These are phyloP conservation scores for Drosophila anceps DNA, from an alignment of 2,888 invertebrate genomes.

Conservation along the genomic window DNA sequence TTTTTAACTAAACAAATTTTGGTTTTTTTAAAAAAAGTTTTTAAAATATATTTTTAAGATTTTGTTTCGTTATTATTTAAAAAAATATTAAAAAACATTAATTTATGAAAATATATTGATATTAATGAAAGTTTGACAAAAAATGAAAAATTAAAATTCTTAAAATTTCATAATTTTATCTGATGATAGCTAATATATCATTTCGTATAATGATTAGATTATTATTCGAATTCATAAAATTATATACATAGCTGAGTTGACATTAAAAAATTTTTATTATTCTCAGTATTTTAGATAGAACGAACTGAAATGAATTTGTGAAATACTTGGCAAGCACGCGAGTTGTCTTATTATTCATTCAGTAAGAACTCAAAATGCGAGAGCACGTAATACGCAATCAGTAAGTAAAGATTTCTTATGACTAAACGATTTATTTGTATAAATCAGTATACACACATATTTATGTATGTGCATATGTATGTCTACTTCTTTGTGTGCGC, in stretches of 20 bases:
- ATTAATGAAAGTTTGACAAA: no score
- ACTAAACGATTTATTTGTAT: background rate
- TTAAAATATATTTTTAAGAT: no score
- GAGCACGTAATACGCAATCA: background rate
- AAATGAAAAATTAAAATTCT: background rate
- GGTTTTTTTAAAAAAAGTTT: no score
- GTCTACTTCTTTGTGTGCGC: constrained; percentile 1
- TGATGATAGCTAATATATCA: no score
- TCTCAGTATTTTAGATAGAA: background rate
- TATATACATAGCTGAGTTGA: background rate
- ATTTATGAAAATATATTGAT: no score
- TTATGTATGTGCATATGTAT: background rate
- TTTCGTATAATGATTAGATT: no score
- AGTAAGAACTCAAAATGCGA: background rate
- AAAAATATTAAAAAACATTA: no score
- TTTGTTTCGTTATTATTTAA: no score
- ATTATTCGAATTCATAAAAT: background rate
- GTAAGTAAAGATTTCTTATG: background rate
- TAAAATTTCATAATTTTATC: background rate
- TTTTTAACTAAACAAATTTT: no score
- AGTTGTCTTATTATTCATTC: background rate
- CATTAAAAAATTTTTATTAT: background rate
- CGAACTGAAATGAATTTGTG: background rate
- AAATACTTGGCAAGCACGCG: constrained; percentile 3
- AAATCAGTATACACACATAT: background rate